Base-by-base conservation (phyloP, 2,797 vertebrate species). In the Synanceia verrucosa region DNA sequence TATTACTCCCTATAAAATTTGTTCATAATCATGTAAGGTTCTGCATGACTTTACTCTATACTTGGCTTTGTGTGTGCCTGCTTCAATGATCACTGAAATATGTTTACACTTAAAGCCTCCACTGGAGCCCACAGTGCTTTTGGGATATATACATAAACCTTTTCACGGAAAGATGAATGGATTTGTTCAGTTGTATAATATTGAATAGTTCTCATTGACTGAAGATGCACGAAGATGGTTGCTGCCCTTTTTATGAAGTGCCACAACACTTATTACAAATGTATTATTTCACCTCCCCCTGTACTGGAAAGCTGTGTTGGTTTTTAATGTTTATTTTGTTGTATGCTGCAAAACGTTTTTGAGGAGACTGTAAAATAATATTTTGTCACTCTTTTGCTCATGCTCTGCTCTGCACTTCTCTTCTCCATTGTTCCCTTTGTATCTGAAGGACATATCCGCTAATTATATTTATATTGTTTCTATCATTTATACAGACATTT, bases 51-150 rank as follows among this genome's bases (percentile, higher is more conserved):
- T 87, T 81, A 58, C 70, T 88, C 82, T 89, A 73, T 86, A 76
- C 77, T 84, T 83, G 82, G 87, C 87, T 92, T 91, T 90, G 73
- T 90, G 83, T 87, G 91, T 90, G 91, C 88, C 91, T 93, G 91
- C 91, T 89, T 89, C 65, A 85, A 70, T 56, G 76, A 84, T 86
- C 90, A 90, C 89, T 85, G 74, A 86, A 78, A 79, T 87, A 91
- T 88, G 91, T 92, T 92, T 91, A 93, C 92, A 92, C 86, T 71
- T 82, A 66, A 41, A 81, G 81, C 80, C 79, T 91, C 76, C 56
- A 64, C 76, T 58, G 76, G 81, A 64, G 73, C 55, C 82, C 78
- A 86, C 82, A 71, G 77, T 70, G 78, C 78, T 76, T 78, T 77
- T 76, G 73, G 68, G 56, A 76, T 60, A 31, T 65, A 59, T 55